These are phyloP conservation scores for Aix galericulata DNA, from an alignment of 2,113 vertebrate species.

Conservation along the genomic window DNA sequence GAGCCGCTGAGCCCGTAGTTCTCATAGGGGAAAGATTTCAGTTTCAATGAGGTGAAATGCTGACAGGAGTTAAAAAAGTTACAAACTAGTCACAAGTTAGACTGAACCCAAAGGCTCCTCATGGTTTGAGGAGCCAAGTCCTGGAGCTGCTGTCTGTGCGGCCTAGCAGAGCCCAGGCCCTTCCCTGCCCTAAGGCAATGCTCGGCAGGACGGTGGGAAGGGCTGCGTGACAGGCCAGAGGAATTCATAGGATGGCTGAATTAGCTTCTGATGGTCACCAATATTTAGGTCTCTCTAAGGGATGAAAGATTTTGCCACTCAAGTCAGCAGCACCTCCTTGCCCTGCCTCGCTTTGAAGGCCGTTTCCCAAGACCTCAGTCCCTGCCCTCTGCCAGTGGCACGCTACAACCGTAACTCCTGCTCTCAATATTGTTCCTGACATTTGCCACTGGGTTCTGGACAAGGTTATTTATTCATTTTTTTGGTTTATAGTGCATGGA, in stretches of 20 bases:
- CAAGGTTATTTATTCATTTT: neutral
- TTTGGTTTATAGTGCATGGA: neutral
- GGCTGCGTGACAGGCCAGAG: neutral
- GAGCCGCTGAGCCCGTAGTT: rapidly evolving
- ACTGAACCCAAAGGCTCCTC: neutral
- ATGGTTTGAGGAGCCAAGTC: neutral
- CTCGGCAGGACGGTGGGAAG: neutral
- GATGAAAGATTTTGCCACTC: neutral
- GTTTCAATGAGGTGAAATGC: neutral
- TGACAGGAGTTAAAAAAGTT: neutral
- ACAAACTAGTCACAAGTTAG: neutral
- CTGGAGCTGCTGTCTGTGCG: neutral
- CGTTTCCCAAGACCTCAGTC: neutral
- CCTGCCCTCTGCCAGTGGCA: neutral
- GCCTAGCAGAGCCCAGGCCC: neutral
- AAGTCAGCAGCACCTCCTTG: neutral
- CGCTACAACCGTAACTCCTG: rapidly evolving
- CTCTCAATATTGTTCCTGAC: neutral
- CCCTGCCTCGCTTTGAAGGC: neutral
- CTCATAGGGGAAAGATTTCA: neutral
- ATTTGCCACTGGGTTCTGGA: neutral
- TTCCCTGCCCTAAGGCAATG: neutral
- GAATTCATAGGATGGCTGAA: neutral
- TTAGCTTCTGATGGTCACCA: neutral
- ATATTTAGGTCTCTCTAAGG: neutral